Conservation (phyloP, 2,888 invertebrate species). For the Tromatobia lineatoria region DNA sequence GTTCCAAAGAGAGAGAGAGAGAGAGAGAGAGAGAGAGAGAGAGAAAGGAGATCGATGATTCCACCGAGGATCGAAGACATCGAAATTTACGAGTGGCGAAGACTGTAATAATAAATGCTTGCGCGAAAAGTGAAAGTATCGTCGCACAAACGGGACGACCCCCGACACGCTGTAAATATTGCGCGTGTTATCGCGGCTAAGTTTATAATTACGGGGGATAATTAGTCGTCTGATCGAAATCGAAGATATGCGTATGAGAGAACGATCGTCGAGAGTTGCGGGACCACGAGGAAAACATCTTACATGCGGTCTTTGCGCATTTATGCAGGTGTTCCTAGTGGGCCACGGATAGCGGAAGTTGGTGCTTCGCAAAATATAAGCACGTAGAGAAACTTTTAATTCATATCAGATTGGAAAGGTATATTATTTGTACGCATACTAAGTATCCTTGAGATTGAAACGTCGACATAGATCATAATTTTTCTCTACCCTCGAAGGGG, state of each 20-base stretch:
- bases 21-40: too few species aligned
- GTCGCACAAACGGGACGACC: conserved; percentile 39
- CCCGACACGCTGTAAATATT: conserved; percentile 68
- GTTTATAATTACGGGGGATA: conserved; percentile 52
- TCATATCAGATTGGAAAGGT: background rate
- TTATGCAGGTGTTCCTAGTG: background rate
- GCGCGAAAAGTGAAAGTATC: conserved; percentile 71
- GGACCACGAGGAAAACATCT: conserved; percentile 8
- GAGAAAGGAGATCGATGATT: conserved; percentile 9
- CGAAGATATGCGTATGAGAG: conserved; percentile 25
- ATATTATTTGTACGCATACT: background rate
- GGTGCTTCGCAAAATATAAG: background rate
- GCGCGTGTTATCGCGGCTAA: conserved; percentile 62
- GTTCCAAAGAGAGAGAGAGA: conserved; percentile 7
- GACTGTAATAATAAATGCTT: conserved; percentile 43
- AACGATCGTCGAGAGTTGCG: conserved; percentile 30
- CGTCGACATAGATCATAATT: background rate
- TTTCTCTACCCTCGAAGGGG: background rate
- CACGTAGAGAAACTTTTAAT: background rate
- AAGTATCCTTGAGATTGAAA: background rate
- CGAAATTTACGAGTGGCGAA: conserved; percentile 45
- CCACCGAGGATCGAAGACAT: conserved; percentile 16
- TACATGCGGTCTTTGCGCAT: background rate
- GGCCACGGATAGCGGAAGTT: conserved; percentile 25
- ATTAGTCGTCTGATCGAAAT: conserved; percentile 44